Evolutionary conservation across 2,113 vertebrate genomes (phyloP).

Genomic region (Bostrychus sinensis): DNA sequence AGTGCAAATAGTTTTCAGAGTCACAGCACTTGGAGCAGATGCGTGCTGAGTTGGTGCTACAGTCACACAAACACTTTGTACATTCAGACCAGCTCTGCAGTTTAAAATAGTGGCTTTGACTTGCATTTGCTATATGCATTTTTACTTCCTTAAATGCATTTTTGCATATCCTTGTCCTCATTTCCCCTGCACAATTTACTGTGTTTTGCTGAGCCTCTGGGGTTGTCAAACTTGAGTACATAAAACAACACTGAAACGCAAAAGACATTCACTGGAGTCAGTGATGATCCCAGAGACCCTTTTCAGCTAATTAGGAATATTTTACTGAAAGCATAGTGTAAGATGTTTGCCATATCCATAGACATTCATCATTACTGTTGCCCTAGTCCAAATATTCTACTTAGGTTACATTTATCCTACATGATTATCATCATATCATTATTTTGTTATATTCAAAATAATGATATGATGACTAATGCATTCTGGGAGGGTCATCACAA

Average conservation of each 20-base stretch:
- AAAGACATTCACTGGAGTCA: neutral
- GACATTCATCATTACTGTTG: neutral
- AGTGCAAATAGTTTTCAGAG: slow-evolving; percentile 14
- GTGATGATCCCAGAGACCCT: neutral
- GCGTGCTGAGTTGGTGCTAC: slow-evolving; percentile 6
- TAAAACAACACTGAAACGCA: slow-evolving; percentile 3
- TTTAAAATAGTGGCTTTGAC: neutral
- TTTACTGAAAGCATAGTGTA: neutral
- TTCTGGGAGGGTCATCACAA: too few species aligned
- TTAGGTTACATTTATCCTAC: too few species aligned
- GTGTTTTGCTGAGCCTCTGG: neutral
- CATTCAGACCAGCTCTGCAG: neutral
- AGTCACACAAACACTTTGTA: neutral
- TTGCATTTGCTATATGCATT: neutral
- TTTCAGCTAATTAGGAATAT: neutral
- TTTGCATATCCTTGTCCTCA: neutral
- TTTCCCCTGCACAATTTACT: slow-evolving; percentile 7
- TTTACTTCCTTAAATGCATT: neutral
- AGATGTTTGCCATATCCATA: neutral
- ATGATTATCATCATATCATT: too few species aligned
- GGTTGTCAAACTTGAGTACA: slow-evolving; percentile 1
- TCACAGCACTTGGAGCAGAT: slow-evolving; percentile 22
- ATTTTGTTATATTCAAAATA: too few species aligned
- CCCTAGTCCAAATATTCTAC: neutral
- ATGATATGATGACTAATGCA: too few species aligned